These are phyloP conservation scores for Graphium colonna DNA, from an alignment of 2,888 invertebrate genomes.

Conservation along the genomic window DNA sequence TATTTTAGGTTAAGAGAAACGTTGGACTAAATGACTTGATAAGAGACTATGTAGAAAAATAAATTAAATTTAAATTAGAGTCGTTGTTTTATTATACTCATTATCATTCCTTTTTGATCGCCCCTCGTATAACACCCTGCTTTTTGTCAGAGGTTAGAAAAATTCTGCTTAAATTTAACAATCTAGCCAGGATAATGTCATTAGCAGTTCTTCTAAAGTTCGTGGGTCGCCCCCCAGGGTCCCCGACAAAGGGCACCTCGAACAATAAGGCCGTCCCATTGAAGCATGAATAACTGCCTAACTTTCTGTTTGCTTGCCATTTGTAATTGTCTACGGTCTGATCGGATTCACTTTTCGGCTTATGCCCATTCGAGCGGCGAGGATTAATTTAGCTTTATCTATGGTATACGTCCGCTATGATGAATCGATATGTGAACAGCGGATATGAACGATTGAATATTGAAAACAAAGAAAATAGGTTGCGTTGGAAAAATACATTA, in stretches of 20 bases:
- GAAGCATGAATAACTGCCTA: conserved; percentile 21
- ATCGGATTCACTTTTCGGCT: conserved; percentile 21
- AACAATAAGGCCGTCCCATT: conserved; percentile 18
- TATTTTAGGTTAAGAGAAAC: no score
- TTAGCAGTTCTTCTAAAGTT: conserved; percentile 10
- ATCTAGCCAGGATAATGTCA: background rate
- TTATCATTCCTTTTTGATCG: no score
- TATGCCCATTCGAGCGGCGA: conserved; percentile 16
- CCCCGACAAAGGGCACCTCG: conserved; percentile 17
- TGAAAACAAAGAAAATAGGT: no score
- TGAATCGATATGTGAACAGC: background rate
- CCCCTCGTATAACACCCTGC: no score
- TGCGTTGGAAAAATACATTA: no score
- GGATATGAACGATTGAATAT: background rate
- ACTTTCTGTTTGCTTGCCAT: conserved; percentile 22
- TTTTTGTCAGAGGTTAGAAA: no score
- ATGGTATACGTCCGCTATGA: background rate
- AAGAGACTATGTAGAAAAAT: no score
- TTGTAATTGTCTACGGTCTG: conserved; percentile 22
- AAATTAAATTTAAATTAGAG: no score
- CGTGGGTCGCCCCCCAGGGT: conserved; percentile 1
- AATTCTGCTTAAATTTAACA: no score
- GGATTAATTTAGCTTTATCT: background rate
- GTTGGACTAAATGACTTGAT: no score
- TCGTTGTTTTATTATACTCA: no score